Conservation (phyloP, 1,140 invertebrate species). For the Drosophila sulfurigaster region DNA sequence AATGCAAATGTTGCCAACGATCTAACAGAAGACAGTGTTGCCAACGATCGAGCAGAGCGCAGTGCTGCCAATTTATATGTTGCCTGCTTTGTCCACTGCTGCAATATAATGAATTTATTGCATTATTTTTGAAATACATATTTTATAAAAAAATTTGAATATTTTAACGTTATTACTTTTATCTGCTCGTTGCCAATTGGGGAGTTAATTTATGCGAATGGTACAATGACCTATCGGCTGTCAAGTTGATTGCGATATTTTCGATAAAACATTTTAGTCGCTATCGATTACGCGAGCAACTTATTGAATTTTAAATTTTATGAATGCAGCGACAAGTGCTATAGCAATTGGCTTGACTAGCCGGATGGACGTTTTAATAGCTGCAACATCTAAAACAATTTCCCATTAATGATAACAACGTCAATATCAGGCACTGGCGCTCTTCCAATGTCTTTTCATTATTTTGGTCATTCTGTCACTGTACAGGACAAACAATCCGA, state of each 20-base stretch:
- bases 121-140: too few species aligned
- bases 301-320: too few species aligned
- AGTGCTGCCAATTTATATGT: too few species aligned
- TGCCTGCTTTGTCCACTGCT: too few species aligned
- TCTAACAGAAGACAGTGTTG: too few species aligned
- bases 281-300: neutral
- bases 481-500: slow-evolving; percentile 18
- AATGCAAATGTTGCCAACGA: too few species aligned
- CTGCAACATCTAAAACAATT: slow-evolving; percentile 50
- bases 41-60: too few species aligned
- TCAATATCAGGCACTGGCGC: slow-evolving; percentile 30
- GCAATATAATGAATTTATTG: too few species aligned
- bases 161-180: too few species aligned
- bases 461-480: slow-evolving; percentile 32
- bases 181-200: neutral
- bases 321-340: too few species aligned
- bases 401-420: slow-evolving; percentile 50
- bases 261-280: neutral
- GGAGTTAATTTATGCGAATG: neutral
- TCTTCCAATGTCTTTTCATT: slow-evolving; percentile 39
- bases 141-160: too few species aligned
- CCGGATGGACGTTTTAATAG: slow-evolving; percentile 25
- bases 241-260: neutral
- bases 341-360: slow-evolving; percentile 4
- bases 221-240: neutral